These are phyloP conservation scores for Podabrus alpinus DNA, from an alignment of 2,888 invertebrate species.

Conservation along the genomic window DNA sequence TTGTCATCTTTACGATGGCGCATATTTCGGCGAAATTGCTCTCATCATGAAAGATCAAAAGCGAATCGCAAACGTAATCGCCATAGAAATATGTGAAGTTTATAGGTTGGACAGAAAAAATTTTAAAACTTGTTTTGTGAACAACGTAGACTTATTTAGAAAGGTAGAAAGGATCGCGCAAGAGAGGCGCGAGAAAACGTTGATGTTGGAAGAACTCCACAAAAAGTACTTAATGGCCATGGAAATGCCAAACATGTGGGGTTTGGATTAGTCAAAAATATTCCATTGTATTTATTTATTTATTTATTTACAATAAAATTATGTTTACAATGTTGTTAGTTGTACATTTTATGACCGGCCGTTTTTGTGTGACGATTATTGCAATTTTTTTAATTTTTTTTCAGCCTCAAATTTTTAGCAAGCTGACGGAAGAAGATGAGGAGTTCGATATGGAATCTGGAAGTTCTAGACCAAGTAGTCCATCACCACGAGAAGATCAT, in stretches of 20 bases:
- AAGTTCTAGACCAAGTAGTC: conserved; percentile 44
- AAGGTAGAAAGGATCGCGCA: conserved; percentile 50
- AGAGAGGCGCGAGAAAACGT: conserved; percentile 50
- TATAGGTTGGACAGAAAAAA: conserved; percentile 62
- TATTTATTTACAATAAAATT: not conserved
- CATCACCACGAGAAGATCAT: conserved; percentile 36
- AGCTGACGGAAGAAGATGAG: conserved; percentile 45
- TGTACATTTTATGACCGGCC: not conserved
- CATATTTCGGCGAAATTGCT: conserved; percentile 66
- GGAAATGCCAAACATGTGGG: conserved; percentile 1
- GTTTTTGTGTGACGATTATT: not conserved
- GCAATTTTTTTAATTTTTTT: conserved; percentile 16
- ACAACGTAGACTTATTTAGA: conserved; percentile 45
- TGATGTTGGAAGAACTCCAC: conserved; percentile 48
- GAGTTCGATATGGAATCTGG: conserved; percentile 46
- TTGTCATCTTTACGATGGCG: conserved; percentile 65
- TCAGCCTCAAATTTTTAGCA: conserved; percentile 48
- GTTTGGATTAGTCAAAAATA: not conserved
- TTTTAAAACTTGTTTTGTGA: conserved; percentile 54
- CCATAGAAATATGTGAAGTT: conserved; percentile 65
- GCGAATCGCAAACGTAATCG: conserved; percentile 63
- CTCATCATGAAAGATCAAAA: conserved; percentile 61
- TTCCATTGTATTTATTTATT: not conserved
- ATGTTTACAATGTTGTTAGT: not conserved
- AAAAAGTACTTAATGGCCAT: conserved; percentile 22